These are phyloP conservation scores for Eupithecia insigniata DNA, from an alignment of 2,888 invertebrate species.

Conservation along the genomic window DNA sequence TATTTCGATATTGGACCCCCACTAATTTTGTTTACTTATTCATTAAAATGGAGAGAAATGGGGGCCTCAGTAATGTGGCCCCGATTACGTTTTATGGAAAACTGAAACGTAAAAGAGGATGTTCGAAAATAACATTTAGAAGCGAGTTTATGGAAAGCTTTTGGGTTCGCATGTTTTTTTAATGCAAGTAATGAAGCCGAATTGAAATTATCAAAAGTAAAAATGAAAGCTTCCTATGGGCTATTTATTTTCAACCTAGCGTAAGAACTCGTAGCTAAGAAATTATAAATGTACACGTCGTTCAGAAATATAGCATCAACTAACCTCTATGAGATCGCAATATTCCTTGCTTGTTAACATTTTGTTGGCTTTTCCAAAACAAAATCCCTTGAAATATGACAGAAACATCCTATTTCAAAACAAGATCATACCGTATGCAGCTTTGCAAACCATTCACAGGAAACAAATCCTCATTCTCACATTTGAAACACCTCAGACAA, in stretches of 20 bases:
- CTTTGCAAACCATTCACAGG: constrained; percentile 8
- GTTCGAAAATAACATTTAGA: constrained; percentile 30
- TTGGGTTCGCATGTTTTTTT: constrained; percentile 26
- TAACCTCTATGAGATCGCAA: not conserved
- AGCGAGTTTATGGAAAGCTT: constrained; percentile 32
- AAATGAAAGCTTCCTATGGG: not conserved
- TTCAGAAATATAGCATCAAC: no score
- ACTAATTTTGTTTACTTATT: constrained; percentile 83
- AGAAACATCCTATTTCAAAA: not conserved
- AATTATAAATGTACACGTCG: not conserved
- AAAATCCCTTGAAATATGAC: not conserved
- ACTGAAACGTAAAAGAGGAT: constrained; percentile 62
- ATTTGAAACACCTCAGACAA: constrained; percentile 51
- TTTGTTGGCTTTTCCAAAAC: not conserved
- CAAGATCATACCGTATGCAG: constrained; percentile 9
- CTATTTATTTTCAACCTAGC: not conserved
- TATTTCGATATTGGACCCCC: constrained; percentile 77
- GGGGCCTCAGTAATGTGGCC: constrained; percentile 64
- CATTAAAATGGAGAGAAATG: constrained; percentile 79
- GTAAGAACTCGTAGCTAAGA: not conserved
- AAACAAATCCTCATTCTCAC: constrained; percentile 25
- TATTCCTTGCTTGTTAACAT: not conserved
- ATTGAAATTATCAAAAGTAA: constrained; percentile 6
- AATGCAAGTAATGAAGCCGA: constrained; percentile 9
- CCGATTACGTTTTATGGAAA: constrained; percentile 76